Base-by-base conservation (phyloP, 2,888 invertebrate genomes). In the Stenurella melanura region DNA sequence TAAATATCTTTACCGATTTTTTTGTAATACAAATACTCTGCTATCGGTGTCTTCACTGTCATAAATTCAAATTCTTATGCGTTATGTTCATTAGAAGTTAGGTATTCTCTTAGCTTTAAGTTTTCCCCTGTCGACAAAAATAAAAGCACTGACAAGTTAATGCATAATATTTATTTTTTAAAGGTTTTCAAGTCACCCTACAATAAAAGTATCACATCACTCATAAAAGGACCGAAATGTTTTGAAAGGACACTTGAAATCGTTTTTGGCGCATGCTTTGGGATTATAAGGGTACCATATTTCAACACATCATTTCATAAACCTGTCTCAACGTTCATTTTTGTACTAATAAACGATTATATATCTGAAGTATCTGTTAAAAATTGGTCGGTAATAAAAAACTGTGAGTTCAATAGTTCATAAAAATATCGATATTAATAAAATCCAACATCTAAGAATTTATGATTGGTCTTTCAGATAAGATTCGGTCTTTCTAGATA, bases 221-320 rank as follows among this genome's bases (percentile, higher is more conserved):
- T 42, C 50, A 34, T 67, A 71, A 76, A 60, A 76, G 68, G 67
- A 4, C 73, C 67, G 76, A 76, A 58, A 73, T 61, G 76, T 70
- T 73, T 70, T 66, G 63, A 67, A 76, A 76, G 30, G 69, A 18
- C 73, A 69, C 76, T 76, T 60, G 56, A 73, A 69, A 61, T 68
- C 76, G 63, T 76, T 76, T 69, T 76, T 73, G 73, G 68, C 73
- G 73, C 71, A 75, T 75, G 75, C 71, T 75, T 75, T 66, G 66
- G 66, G 66, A 64, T 70, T 75, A 70, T 73, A 66, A 76, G 77
- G 77, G 77, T 74, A 64, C 64, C 61, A 42, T 73, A 68, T 81
- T 75, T 86, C 86, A 81, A 75, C 85, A 82, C 78, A 78, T 82
- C 80, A 80, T 86, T 82, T 82, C 78, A 86, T 86, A 83, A 86